These are phyloP conservation scores for Capitella teleta DNA, from an alignment of 1,140 invertebrate genomes.

Conservation along the genomic window DNA sequence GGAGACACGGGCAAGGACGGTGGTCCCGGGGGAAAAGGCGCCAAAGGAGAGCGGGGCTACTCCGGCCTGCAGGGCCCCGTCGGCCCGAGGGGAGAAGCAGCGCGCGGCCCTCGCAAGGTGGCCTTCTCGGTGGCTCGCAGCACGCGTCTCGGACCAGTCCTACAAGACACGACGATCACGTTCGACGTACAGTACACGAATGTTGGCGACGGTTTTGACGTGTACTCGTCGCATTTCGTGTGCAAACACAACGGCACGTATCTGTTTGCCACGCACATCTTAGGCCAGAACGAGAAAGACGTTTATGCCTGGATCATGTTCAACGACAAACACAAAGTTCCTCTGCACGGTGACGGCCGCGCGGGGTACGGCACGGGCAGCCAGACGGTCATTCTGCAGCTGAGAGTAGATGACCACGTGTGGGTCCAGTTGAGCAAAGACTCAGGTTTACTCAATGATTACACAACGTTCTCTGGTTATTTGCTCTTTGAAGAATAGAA, in stretches of 20 bases:
- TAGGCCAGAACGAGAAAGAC: slow-evolving; percentile 29
- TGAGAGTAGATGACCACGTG: slow-evolving; percentile 30
- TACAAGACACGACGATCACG: slow-evolving; percentile 31
- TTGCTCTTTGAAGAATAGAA: slow-evolving; percentile 18
- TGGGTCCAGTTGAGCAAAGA: slow-evolving; percentile 37
- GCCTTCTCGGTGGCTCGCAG: slow-evolving; percentile 35
- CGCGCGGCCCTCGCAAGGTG: slow-evolving; percentile 10
- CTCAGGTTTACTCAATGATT: slow-evolving; percentile 35
- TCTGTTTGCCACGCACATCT: slow-evolving; percentile 32
- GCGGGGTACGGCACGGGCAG: slow-evolving; percentile 35
- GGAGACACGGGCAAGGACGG: slow-evolving; percentile 12
- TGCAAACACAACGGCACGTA: slow-evolving; percentile 39
- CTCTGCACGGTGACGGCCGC: slow-evolving; percentile 34
- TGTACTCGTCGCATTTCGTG: slow-evolving; percentile 36
- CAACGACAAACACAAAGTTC: slow-evolving; percentile 33
- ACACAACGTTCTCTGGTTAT: slow-evolving; percentile 38
- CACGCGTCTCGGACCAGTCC: slow-evolving; percentile 31
- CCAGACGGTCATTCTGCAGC: slow-evolving; percentile 32
- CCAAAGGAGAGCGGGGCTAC: not conserved
- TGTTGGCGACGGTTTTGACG: slow-evolving; percentile 32
- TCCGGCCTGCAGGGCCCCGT: slow-evolving; percentile 5
- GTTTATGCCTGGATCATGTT: slow-evolving; percentile 38
- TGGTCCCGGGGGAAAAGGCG: not conserved
- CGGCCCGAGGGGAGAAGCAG: slow-evolving; percentile 17
- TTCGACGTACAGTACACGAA: slow-evolving; percentile 37